Percentiles rank a stretch among this genome's conserved stretches.
These are phyloP conservation scores for Leptobrachium ailaonicum DNA, from an alignment of 2,113 vertebrate species.

Conservation along the genomic window DNA sequence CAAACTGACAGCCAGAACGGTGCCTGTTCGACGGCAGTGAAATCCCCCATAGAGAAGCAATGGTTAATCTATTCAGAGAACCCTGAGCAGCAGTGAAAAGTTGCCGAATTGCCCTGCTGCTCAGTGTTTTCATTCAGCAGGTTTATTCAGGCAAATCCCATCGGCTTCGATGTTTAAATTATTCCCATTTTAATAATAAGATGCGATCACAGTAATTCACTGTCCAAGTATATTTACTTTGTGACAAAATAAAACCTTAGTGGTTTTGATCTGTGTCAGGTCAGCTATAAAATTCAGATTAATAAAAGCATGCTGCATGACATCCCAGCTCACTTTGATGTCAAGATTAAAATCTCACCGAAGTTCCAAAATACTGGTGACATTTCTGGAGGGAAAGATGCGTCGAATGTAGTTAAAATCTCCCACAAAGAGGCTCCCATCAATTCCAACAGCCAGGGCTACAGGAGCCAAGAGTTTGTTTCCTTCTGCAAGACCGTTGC, in stretches of 20 bases:
- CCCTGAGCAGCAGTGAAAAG: too few relatives aligned
- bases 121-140: too few relatives aligned
- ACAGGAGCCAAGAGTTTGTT: constrained; percentile 98
- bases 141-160: too few relatives aligned
- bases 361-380: constrained; percentile 93
- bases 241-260: constrained; percentile 31
- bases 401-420: constrained; percentile 97
- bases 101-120: too few relatives aligned
- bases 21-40: too few relatives aligned
- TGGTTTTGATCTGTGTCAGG: constrained; percentile 45
- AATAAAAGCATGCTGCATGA: constrained; percentile 43
- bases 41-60: too few relatives aligned
- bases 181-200: constrained; percentile 10
- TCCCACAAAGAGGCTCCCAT: constrained; percentile 95
- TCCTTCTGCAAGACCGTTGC: constrained; percentile 94
- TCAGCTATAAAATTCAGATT: constrained; percentile 49
- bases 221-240: constrained; percentile 33
- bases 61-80: too few relatives aligned
- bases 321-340: constrained; percentile 43
- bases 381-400: constrained; percentile 94
- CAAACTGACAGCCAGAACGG: too few relatives aligned
- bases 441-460: constrained; percentile 90
- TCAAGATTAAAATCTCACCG: constrained; percentile 72
- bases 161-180: too few relatives aligned
- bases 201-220: constrained; percentile 15